Evolutionary conservation across 2,888 invertebrate species (phyloP).

Genomic region (Willowsia nigromaculata): DNA sequence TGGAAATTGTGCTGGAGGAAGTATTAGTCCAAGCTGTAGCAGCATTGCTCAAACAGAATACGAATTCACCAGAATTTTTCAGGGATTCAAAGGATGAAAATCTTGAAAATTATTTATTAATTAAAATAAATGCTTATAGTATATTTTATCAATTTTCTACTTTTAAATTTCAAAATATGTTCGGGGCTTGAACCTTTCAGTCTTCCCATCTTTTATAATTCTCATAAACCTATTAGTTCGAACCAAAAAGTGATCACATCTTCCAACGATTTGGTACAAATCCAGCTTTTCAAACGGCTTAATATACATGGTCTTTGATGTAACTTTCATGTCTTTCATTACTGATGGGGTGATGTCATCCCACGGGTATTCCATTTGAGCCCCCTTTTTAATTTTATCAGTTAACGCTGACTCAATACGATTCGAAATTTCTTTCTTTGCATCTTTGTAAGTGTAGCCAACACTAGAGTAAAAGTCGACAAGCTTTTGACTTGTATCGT

Average conservation of each 20-base stretch:
- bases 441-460: slow-evolving; percentile 56
- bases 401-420: not conserved
- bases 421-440: not conserved
- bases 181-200: not conserved
- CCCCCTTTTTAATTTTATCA: slow-evolving; percentile 19
- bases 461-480: slow-evolving; percentile 73
- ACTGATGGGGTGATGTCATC: not conserved
- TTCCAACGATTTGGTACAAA: slow-evolving; percentile 68
- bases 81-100: slow-evolving; percentile 59
- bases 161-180: slow-evolving; percentile 60
- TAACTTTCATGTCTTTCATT: not conserved
- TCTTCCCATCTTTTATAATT: slow-evolving; percentile 19
- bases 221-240: slow-evolving; percentile 60
- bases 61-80: slow-evolving; percentile 76
- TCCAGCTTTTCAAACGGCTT: slow-evolving; percentile 48
- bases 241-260: slow-evolving; percentile 47
- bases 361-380: slow-evolving; percentile 58
- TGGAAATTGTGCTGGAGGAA: slow-evolving; percentile 70
- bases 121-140: too few relatives aligned
- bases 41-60: slow-evolving; percentile 69
- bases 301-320: slow-evolving; percentile 45
- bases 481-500: not conserved
- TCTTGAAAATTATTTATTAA: not conserved
- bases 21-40: slow-evolving; percentile 73
- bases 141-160: not conserved